These are phyloP conservation scores for Acanthiza pusilla DNA, from an alignment of 2,797 vertebrate species.

Conservation along the genomic window DNA sequence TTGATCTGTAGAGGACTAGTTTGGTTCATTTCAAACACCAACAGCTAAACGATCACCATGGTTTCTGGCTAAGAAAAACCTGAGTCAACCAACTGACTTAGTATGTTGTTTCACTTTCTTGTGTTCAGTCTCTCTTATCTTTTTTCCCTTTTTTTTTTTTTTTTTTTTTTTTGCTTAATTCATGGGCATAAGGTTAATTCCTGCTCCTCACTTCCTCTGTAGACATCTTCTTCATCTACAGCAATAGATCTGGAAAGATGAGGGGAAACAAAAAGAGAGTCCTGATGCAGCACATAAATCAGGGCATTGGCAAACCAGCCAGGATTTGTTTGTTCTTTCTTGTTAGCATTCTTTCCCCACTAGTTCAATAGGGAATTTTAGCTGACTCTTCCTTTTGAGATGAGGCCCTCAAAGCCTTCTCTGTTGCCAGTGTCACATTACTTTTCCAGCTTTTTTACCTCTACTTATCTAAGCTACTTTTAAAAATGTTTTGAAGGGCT, in stretches of 20 bases:
- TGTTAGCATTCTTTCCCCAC: not conserved
- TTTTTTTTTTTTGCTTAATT: not conserved
- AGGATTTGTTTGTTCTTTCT: not conserved
- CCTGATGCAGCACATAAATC: not conserved
- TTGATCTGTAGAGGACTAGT: not conserved
- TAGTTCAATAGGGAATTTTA: not conserved
- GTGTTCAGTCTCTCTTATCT: accelerated
- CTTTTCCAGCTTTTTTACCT: not conserved
- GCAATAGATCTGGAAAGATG: not conserved
- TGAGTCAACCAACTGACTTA: not conserved
- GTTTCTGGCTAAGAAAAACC: not conserved
- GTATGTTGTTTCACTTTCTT: not conserved
- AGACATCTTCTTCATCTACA: not conserved
- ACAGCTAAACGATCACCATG: not conserved
- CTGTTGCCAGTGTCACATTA: not conserved
- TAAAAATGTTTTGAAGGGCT: not conserved
- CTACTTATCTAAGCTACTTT: not conserved
- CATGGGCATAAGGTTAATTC: not conserved
- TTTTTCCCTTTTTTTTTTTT: not conserved
- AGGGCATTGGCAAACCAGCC: not conserved
- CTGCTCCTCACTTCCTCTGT: not conserved
- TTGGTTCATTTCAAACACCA: not conserved
- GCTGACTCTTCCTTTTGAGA: not conserved
- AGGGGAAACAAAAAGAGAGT: not conserved
- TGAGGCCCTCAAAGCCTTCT: not conserved